Evolutionary conservation across 1,140 invertebrate species (phyloP), one percentile per base, ranked within the genome.

Genomic region (Diprion similis): DNA sequence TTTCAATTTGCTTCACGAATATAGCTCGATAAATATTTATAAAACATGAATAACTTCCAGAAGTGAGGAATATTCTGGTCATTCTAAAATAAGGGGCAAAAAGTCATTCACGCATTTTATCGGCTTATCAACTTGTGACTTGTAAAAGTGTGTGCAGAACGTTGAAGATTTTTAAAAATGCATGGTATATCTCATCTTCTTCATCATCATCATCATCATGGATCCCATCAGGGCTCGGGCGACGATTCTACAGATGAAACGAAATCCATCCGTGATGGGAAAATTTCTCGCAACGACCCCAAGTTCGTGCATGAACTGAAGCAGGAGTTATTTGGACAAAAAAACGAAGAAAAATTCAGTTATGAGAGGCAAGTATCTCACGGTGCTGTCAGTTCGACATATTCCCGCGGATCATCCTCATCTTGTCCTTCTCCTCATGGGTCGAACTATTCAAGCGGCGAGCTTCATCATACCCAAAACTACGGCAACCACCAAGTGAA

Each of bases 361-460:
- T 59, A 59, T 69, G 81, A 80, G 72, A 83, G 75, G 17, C 77
- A 78, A 10, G 66, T 82, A 15, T 86, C 85, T 0, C 79, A 84
- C 3, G 83, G 85, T n/a, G 84, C 84, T 11, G 85, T 87, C 13
- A 86, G 84, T 70, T 86, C 86, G 18, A 83, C 84, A 17, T 83
- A 86, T 45, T 86, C 84, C 0, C 84, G 80, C 70, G 83, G 81
- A 0, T 84, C 85, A 0, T 81, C 82, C 0, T 72, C 77, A 19
- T 83, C 83, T 0, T 83, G 82, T 73, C 79, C 78, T 3, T 83
- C 85, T 0, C 84, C 82, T 13, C 80, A 82, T 13, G 80, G 82
- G 8, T 83, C 83, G 0, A 72, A 68, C n/a, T 80, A 81, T 0
- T 86, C 85, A 10, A 85, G 84, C 71, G 78, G 83, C 18, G 73